These are phyloP conservation scores for Serrognathus titanus DNA, from an alignment of 2,888 invertebrate species.

Conservation along the genomic window DNA sequence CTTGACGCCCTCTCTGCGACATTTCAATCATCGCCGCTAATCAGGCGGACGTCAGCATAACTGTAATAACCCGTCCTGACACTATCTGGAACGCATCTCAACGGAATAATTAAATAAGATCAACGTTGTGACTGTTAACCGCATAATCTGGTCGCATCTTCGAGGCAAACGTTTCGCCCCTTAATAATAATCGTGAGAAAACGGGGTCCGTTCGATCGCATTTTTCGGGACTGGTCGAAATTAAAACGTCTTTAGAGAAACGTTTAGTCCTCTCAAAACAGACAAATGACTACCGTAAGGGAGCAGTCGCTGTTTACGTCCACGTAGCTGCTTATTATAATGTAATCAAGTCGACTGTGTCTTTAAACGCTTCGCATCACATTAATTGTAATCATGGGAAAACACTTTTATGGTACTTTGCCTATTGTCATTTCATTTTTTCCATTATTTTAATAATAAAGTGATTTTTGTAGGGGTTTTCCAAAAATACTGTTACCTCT, in stretches of 20 bases:
- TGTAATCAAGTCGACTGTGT: conserved; percentile 31
- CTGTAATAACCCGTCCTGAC: conserved; percentile 16
- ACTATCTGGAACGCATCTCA: conserved; percentile 22
- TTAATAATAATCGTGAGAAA: conserved; percentile 26
- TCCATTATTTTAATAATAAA: too few relatives aligned
- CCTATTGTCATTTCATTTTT: too few relatives aligned
- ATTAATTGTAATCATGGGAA: background rate
- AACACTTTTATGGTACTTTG: too few relatives aligned
- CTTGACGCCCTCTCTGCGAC: background rate
- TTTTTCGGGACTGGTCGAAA: conserved; percentile 24
- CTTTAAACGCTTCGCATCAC: background rate
- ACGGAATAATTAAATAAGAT: conserved; percentile 27
- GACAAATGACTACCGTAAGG: conserved; percentile 40
- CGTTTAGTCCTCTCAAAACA: conserved; percentile 31
- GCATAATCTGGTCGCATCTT: conserved; percentile 19
- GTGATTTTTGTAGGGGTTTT: too few relatives aligned
- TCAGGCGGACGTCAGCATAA: background rate
- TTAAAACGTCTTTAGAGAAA: conserved; percentile 38
- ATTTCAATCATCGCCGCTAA: background rate
- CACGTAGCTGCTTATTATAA: conserved; percentile 35
- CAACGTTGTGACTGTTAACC: conserved; percentile 21
- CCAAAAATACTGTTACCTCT: too few relatives aligned
- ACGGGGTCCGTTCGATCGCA: conserved; percentile 13
- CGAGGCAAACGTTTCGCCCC: background rate
- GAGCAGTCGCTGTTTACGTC: conserved; percentile 31